Evolutionary conservation across 2,797 vertebrate species (phyloP), one percentile per base, ranked within the genome.

Genomic region (Aldrovandia affinis): DNA sequence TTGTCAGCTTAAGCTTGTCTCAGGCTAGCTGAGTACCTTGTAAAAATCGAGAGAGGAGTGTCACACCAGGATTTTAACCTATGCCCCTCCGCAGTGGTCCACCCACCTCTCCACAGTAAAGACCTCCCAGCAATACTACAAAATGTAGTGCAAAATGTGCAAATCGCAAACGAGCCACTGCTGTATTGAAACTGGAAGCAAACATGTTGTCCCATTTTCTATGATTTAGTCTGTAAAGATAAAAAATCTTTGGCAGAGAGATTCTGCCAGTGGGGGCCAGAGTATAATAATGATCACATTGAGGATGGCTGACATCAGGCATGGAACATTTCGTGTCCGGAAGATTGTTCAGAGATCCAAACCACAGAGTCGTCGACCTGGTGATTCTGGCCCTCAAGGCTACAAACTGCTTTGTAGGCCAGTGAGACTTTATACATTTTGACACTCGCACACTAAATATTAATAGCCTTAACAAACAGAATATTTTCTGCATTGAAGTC

Each of bases 391-490:
- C 20, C 33, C 30, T 36, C 68, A 8, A 25, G 52, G 70, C 33
- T 18, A 83, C 30, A 18, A 73, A 42, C 33, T 30, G 36, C 18
- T 68, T 36, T 10, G n/a, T 68, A 28, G 10, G 3, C 59, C n/a
- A n/a, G 25, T 82, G 33, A 20, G 47, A 36, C 47, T 83, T 73
- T 50, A 85, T 47, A 12, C 4, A 44, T 33, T 81, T n/a, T 85
- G 85, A 84, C 75, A 83, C 80, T 25, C 52, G 28, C 55, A 33
- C 25, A 54, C 14, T 50, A 73, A 68, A 33, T 59, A 54, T 81
- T 14, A 86, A 81, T 82, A 84, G 84, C 82, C 85, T 50, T 73
- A 86, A 78, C 57, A 82, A 44, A 50, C 39, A 80, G 61, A 15
- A 54, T 0, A 25, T 83, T 78, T 80, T 83, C 83, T 81, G 61